A percentile compares a stretch with the other conserved stretches of the same genome.
phyloP scores from a whole-genome alignment of 2,113 vertebrate genomes.

The Chlorodrepanis virens region DNA sequence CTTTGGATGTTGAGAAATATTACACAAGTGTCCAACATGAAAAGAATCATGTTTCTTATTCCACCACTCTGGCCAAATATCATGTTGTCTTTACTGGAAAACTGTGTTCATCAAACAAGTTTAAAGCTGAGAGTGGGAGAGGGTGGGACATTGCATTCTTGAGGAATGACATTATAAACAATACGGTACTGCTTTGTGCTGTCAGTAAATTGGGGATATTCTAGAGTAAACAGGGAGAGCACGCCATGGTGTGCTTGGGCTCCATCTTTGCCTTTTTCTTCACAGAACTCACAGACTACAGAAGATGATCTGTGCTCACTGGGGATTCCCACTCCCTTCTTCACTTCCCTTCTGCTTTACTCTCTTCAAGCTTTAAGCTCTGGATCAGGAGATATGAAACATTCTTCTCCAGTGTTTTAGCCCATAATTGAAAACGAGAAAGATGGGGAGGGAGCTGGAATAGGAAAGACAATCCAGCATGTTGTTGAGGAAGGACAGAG shows the following conservation, averaged over 20 bases:
- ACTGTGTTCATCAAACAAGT: constrained; percentile 44
- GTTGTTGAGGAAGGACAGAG: not conserved
- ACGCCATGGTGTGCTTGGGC: not conserved
- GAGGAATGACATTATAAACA: constrained; percentile 56
- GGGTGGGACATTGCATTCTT: constrained; percentile 52
- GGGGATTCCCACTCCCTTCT: not conserved
- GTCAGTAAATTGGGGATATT: not conserved
- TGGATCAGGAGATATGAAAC: not conserved
- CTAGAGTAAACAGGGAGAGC: not conserved
- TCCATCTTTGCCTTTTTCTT: not conserved
- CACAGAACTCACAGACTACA: not conserved
- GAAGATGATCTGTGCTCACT: not conserved
- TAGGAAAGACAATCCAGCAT: not conserved
- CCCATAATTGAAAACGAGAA: not conserved
- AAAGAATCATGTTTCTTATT: constrained; percentile 56
- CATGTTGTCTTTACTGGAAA: constrained; percentile 57
- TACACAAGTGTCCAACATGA: constrained; percentile 44
- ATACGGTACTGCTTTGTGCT: constrained; percentile 10
- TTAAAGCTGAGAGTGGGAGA: constrained; percentile 53
- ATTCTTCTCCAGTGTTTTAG: not conserved
- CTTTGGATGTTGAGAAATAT: constrained; percentile 19
- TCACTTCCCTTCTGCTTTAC: not conserved
- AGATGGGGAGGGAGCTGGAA: rapidly evolving
- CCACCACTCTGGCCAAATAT: constrained; percentile 39
- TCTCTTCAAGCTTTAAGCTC: not conserved